Conservation (phyloP, 2,888 invertebrate genomes). For the Lithophane semibrunnea region DNA sequence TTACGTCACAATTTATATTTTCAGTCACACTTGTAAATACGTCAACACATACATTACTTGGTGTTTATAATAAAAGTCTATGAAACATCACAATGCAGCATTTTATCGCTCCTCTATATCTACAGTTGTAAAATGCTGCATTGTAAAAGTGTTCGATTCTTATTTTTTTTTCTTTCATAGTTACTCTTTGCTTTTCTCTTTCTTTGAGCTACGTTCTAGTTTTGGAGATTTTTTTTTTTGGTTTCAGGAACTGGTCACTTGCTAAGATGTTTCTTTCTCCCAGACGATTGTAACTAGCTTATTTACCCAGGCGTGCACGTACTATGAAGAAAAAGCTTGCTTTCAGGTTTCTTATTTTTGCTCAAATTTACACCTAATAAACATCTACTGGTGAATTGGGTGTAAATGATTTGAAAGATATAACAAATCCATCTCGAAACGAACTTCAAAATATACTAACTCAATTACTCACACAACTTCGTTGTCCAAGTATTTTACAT, state of each 20-base stretch:
- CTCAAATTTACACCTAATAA: not conserved
- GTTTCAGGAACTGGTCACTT: not conserved
- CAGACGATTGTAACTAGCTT: not conserved
- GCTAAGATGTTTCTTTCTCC: not conserved
- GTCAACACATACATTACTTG: slow-evolving; percentile 40
- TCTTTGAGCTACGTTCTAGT: not conserved
- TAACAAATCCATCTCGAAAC: not conserved
- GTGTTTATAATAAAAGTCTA: slow-evolving; percentile 49
- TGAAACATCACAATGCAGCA: slow-evolving; percentile 24
- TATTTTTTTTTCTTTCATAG: not conserved
- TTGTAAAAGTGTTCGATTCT: slow-evolving; percentile 27
- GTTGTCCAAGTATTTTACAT: slow-evolving; percentile 11
- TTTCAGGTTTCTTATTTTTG: not conserved
- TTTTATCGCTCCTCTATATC: slow-evolving; percentile 19
- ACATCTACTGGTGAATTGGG: not conserved
- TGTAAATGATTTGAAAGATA: not conserved
- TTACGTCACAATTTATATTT: slow-evolving; percentile 43
- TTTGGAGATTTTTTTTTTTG: slow-evolving; percentile 1
- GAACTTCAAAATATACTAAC: not conserved
- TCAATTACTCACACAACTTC: not conserved
- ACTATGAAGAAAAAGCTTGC: not conserved
- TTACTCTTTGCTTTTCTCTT: not conserved
- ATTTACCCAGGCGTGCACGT: not conserved
- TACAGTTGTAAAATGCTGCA: slow-evolving; percentile 37
- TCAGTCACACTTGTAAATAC: slow-evolving; percentile 57